A percentile compares a stretch with the other conserved stretches of the same genome.
phyloP scores from a whole-genome alignment of 2,797 vertebrate species.

The Heterohyrax brucei region DNA sequence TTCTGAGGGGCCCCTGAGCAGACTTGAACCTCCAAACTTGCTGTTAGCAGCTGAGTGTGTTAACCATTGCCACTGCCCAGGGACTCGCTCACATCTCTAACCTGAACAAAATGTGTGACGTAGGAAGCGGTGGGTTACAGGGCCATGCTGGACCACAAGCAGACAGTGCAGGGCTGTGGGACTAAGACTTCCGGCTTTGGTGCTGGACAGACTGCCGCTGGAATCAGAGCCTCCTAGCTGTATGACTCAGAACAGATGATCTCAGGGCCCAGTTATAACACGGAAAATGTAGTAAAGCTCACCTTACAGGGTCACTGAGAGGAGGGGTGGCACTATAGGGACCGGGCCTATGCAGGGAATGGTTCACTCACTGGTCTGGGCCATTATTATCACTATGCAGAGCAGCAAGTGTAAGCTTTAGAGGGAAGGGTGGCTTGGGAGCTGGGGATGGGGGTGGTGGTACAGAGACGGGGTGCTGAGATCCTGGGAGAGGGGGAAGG shows the following conservation, averaged over 20 bases:
- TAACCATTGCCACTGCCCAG: not conserved
- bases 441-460: not conserved
- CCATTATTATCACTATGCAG: not conserved
- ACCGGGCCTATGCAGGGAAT: not conserved
- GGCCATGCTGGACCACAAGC: not conserved
- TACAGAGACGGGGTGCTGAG: not conserved
- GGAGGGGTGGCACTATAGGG: rapidly evolving
- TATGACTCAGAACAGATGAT: not conserved
- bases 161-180: not conserved
- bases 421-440: not conserved
- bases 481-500: too few relatives aligned
- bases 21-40: not conserved
- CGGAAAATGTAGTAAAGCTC: too few relatives aligned
- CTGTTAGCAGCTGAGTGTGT: not conserved
- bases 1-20: not conserved
- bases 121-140: not conserved
- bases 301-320: not conserved
- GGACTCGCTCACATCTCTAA: not conserved
- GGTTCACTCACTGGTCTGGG: not conserved
- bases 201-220: too few relatives aligned
- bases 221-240: not conserved
- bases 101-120: not conserved
- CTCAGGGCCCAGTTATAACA: not conserved
- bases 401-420: not conserved
- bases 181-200: not conserved